Base-by-base conservation (phyloP, 2,113 vertebrate species). In the Syrmaticus mikado region DNA sequence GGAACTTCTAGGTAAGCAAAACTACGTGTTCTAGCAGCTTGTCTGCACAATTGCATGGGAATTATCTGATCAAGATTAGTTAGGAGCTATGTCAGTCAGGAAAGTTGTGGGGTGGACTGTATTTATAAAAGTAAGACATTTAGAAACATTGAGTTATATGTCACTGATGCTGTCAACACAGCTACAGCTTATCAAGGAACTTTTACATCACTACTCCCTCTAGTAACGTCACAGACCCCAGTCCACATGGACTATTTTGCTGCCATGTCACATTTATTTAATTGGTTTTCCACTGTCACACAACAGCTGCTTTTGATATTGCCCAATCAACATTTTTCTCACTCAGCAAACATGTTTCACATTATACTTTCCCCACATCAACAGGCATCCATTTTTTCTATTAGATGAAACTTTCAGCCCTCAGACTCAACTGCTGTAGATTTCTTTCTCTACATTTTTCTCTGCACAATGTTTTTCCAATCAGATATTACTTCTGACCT, bases 251-350 rank as follows among this genome's bases (percentile, higher is more conserved):
- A 10, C 61, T 75, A 2, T 85, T 94, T 75, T 92, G 88, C 80
- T 96, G 95, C 96, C 93, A 78, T 95, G 92, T 95, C 90, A 78
- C 82, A 95, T 95, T 95, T 83, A 52, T 53, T 80, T 90, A 93
- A 95, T 90, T 95, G 88, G 7, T 41, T 95, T 86, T 93, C 8
- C 40, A 66, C 70, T 92, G 94, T 92, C 77, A 32, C n/a, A 71
- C 65, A 76, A 90, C 93, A 87, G 87, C 93, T 95, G 94, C 66
- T 94, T 94, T 95, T 93, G 76, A 94, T 94, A 92, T 95, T 94
- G 72, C 82, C 70, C 79, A 86, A 86, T 82, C 90, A 88, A 75
- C 90, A 84, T 91, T 93, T 72, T 94, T 93, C 93, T 94, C 92
- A 94, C 82, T 95, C 87, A 72, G 90, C 90, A 83, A 94, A 84